phyloP scores from a whole-genome alignment of 2,113 vertebrate species.

The Microcebus murinus region DNA sequence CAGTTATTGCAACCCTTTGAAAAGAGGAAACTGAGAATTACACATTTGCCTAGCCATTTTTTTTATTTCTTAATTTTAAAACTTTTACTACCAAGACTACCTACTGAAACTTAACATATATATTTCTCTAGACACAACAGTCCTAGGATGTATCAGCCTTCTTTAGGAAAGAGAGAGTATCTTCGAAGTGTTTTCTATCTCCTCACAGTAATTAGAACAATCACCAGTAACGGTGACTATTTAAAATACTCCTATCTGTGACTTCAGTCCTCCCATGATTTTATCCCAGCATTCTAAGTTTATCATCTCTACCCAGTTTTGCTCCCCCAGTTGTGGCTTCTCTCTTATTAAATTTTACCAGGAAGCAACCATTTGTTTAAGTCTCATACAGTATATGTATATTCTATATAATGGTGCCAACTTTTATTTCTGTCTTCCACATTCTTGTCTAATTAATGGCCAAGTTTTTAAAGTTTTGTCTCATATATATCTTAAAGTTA shows the following conservation, averaged over 20 bases:
- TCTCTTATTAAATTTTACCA: neutral
- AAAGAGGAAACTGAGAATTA: neutral
- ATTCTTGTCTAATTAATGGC: neutral
- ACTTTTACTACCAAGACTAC: neutral
- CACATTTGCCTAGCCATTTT: neutral
- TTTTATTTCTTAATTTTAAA: neutral
- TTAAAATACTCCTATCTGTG: neutral
- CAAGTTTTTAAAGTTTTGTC: neutral
- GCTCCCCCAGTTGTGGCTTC: neutral
- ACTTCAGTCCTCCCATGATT: neutral
- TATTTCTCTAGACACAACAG: neutral
- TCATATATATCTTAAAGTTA: neutral
- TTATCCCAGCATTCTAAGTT: neutral
- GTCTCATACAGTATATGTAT: neutral
- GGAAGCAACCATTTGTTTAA: neutral
- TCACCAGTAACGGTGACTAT: neutral
- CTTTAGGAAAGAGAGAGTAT: neutral
- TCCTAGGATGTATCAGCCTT: neutral
- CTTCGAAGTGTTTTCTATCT: neutral
- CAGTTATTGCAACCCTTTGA: neutral
- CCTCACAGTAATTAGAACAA: neutral
- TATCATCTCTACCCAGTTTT: neutral
- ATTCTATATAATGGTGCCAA: accelerated
- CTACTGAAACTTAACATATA: neutral
- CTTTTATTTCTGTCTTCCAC: neutral